phyloP scores from a whole-genome alignment of 2,888 invertebrate species.

The Linnaemya vulpina region DNA sequence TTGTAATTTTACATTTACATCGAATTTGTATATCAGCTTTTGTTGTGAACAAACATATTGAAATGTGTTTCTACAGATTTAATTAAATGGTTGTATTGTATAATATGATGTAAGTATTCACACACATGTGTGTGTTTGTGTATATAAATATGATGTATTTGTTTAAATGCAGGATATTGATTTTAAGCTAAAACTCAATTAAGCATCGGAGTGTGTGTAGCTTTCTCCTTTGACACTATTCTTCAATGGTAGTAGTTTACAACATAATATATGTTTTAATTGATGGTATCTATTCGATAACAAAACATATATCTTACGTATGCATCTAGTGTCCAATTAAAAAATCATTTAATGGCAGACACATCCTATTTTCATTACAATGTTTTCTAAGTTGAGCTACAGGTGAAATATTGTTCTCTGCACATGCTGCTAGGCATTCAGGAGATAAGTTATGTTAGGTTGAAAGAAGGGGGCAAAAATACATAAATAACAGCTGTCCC shows the following conservation, averaged over 20 bases:
- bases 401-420: background rate
- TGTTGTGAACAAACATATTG: background rate
- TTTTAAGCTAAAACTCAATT: constrained; percentile 5
- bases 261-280: background rate
- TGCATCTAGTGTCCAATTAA: background rate
- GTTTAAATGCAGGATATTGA: background rate
- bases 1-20: background rate
- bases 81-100: constrained; percentile 4
- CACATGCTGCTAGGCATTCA: too few species aligned
- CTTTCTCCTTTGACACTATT: background rate
- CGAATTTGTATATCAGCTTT: background rate
- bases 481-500: too few species aligned
- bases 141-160: background rate
- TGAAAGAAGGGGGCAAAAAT: too few species aligned
- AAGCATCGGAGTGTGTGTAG: background rate
- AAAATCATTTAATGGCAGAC: background rate
- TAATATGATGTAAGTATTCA: background rate
- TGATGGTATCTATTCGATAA: background rate
- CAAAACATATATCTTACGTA: background rate
- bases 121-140: background rate
- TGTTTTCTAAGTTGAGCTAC: background rate
- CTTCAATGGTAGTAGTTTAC: background rate
- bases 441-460: too few species aligned
- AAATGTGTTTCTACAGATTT: constrained; percentile 7
- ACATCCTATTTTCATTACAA: background rate